Percentiles rank a stretch among this genome's conserved stretches.
Evolutionary conservation across 2,797 vertebrate species (phyloP).

Genomic region (Danio choprae): DNA sequence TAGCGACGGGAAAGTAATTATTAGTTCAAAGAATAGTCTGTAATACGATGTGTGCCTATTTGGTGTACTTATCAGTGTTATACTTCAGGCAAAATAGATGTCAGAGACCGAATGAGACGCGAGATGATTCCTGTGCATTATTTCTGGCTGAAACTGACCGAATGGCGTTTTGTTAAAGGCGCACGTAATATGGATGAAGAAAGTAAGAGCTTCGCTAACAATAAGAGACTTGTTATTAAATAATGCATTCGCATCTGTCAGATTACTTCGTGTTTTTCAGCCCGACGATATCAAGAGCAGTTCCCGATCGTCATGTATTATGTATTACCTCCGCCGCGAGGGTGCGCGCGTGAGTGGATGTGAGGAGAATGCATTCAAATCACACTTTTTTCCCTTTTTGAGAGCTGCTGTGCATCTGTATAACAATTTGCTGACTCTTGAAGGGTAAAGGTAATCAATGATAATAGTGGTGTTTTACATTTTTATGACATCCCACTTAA

Average conservation of each 20-base stretch:
- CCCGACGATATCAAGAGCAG: slow-evolving; percentile 52
- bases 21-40: neutral
- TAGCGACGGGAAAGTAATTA: neutral
- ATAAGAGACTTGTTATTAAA: slow-evolving; percentile 75
- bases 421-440: slow-evolving; percentile 11
- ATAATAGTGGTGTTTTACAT: slow-evolving; percentile 14
- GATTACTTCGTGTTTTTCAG: slow-evolving; percentile 70
- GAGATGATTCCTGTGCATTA: slow-evolving; percentile 6
- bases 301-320: slow-evolving; percentile 67
- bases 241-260: slow-evolving; percentile 77
- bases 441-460: neutral
- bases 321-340: slow-evolving; percentile 57
- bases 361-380: slow-evolving; percentile 15
- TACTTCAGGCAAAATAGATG: slow-evolving; percentile 6
- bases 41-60: neutral
- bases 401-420: slow-evolving; percentile 10
- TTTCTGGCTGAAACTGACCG: slow-evolving; percentile 30
- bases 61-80: neutral
- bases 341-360: slow-evolving; percentile 54
- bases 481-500: slow-evolving; percentile 11
- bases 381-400: neutral
- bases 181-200: slow-evolving; percentile 46
- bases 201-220: slow-evolving; percentile 71
- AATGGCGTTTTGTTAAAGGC: slow-evolving; percentile 49
- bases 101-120: slow-evolving; percentile 1